Base-by-base conservation (phyloP, 2,888 invertebrate genomes). In the Metallyticus violacea region DNA sequence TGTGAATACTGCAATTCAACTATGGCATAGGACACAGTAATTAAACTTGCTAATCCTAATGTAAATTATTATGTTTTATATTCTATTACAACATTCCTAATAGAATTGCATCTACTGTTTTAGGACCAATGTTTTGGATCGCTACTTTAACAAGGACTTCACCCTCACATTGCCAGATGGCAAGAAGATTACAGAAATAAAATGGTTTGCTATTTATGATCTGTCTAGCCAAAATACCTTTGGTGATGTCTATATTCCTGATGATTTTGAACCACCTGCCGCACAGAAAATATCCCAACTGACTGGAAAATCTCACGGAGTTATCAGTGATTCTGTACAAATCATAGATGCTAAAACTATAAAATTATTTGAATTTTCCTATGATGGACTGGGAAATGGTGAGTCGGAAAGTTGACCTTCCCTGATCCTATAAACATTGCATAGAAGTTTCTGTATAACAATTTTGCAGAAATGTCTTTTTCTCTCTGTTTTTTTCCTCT, bases 181-280 rank as follows among this genome's bases (percentile, higher is more conserved):
- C 88, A 97, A 97, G 91, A 97, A 96, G 91, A 94, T 98, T 88
- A 96, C 96, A 0, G 97, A 97, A 89, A 94, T 98, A 89, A 96
- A 96, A 92, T 98, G 98, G 98, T 93, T 98, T 87, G 96, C 97
- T 0, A 94, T 98, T 85, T 98, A 97, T 92, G 98, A 98, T 93
- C 93, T 98, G 80, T 94, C 95, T 89, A 95, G 95, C 90, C 89
- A 92, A 94, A 97, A 97, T 91, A 95, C 97, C 77, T 98, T 97
- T 91, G 98, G 97, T 0, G 98, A 98, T 91, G 96, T 98, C 85
- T 96, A 96, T 91, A 95, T 98, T 89, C 97, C 97, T 0, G 97
- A 98, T 90, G 97, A 97, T 89, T 97, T 98, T 91, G 97, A 97
- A 90, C 95, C 98, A 22, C 98, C 98, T 0, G 93, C 95, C 7